Percentiles rank a stretch among this genome's conserved stretches.
These are phyloP conservation scores for Leptogaster cylindrica DNA, from an alignment of 2,888 invertebrate species.

Conservation along the genomic window DNA sequence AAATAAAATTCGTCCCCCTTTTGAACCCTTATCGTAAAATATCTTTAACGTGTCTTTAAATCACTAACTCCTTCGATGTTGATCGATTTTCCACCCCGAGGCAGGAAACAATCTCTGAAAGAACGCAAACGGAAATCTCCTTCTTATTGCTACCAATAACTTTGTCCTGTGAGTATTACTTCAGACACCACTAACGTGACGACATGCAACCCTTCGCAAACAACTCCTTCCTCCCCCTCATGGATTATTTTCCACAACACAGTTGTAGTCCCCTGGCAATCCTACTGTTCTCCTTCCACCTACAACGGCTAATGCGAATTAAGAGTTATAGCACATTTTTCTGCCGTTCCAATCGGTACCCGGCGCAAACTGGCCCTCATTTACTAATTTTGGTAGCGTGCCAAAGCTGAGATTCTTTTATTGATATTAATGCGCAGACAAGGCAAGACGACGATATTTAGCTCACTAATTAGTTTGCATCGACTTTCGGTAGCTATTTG, in stretches of 20 bases:
- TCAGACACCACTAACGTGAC: constrained; percentile 58
- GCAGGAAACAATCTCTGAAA: constrained; percentile 44
- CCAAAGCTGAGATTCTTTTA: constrained; percentile 46
- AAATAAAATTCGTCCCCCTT: background rate
- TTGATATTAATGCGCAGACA: constrained; percentile 46
- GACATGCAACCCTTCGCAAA: constrained; percentile 58
- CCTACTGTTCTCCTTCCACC: constrained; percentile 39
- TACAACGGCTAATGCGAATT: constrained; percentile 57
- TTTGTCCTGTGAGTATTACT: constrained; percentile 46
- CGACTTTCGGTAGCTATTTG: constrained; percentile 26
- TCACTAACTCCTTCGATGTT: constrained; percentile 35
- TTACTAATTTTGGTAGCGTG: constrained; percentile 48
- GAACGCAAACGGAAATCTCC: constrained; percentile 43
- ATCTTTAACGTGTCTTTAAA: constrained; percentile 41
- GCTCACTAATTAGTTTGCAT: constrained; percentile 32
- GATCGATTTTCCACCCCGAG: constrained; percentile 45
- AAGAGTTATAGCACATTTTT: constrained; percentile 47
- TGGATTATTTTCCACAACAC: background rate
- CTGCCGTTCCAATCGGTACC: constrained; percentile 48
- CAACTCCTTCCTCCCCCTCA: background rate
- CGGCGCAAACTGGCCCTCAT: constrained; percentile 47
- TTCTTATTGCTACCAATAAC: constrained; percentile 45
- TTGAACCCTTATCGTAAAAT: background rate
- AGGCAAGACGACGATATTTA: constrained; percentile 36
- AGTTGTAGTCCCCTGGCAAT: background rate